A percentile compares a stretch with the other conserved stretches of the same genome.
phyloP scores from a whole-genome alignment of 2,113 vertebrate genomes.

The Ctenodactylus gundi region DNA sequence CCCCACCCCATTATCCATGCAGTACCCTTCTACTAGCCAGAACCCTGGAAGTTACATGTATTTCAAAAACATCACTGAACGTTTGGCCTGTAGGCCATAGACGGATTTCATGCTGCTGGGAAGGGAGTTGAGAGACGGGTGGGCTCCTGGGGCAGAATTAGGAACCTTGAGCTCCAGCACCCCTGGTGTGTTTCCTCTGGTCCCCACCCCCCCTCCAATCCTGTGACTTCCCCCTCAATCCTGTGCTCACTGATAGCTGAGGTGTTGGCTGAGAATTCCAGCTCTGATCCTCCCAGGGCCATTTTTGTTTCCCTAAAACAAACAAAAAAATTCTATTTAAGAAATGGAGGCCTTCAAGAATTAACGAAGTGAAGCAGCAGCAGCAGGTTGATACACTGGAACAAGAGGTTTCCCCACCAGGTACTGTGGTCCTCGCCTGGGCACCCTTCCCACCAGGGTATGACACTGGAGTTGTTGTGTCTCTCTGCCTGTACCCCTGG shows the following conservation, averaged over 20 bases:
- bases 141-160: neutral
- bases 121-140: neutral
- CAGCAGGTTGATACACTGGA: neutral
- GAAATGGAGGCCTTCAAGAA: neutral
- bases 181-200: neutral
- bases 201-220: neutral
- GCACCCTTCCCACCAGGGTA: neutral
- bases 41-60: neutral
- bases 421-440: neutral
- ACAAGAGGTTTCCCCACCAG: neutral
- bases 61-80: neutral
- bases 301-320: conserved; percentile 39
- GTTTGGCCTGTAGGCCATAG: neutral
- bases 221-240: too few species aligned
- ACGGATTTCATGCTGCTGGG: neutral
- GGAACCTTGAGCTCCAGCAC: too few species aligned
- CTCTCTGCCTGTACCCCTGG: too few species aligned
- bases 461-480: neutral
- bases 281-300: neutral
- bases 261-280: neutral
- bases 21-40: neutral
- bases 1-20: neutral
- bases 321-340: neutral
- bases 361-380: neutral
- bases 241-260: neutral